Evolutionary conservation across 2,888 invertebrate species (phyloP), one percentile per base, ranked within the genome.

Genomic region (Drosophila imparisetae): DNA sequence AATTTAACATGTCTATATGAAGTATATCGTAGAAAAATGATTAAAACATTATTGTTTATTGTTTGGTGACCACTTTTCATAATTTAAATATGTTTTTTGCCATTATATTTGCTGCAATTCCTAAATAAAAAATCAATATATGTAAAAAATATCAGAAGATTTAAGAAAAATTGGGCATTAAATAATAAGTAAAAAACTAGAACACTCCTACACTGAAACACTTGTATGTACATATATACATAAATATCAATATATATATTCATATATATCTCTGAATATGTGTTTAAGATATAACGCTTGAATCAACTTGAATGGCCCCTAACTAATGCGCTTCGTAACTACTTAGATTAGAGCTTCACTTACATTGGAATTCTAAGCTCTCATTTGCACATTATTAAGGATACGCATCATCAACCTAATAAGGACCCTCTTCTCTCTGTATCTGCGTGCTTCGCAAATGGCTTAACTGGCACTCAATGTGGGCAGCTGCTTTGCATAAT

Each of bases 401-500:
- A 53, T 59, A 42, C 63, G 58, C 58, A 36, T 27, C 53, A 49
- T 45, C 45, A 54, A 49, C 30, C 52, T 45, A 4, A 55, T 32
- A 36, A 45, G 58, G 52, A 62, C 60, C 52, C 62, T 13, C 38
- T 18, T 34, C 42, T 21, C 42, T 21, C 13, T 34, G 34, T 7
- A 34, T 4, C 15, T 4, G 27, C 4, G n/a, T 29, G 30, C 30
- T 21, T 54, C 57, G 36, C 60, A 24, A 36, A 53, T 59, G 53
- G 52, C 62, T 69, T 27, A 63, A 59, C 66, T 69, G 68, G 49
- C 68, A 66, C 64, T 70, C 36, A 75, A 54, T 65, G 34, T 45
- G 29, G 29, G 21, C 55, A 53, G 59, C 66, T 77, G 58, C 65
- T 81, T 81, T 76, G 66, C 79, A 78, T 78, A 72, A 66, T 71